These are phyloP conservation scores for Protophormia terraenovae DNA, from an alignment of 2,888 invertebrate species.

Conservation along the genomic window DNA sequence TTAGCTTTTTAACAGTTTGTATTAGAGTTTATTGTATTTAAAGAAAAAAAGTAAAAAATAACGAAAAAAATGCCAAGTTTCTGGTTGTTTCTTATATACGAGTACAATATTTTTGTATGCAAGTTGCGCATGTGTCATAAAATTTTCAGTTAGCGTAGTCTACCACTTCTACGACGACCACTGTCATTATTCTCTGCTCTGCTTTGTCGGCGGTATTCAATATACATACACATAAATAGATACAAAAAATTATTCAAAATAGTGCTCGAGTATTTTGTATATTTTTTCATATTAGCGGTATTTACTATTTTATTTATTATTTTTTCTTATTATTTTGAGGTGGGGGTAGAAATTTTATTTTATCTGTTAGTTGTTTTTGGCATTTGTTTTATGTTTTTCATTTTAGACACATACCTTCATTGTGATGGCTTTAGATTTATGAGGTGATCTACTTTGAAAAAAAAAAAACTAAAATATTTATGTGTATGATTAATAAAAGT, in stretches of 20 bases:
- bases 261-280: neutral
- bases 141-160: constrained; percentile 42
- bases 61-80: constrained; percentile 50
- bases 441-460: constrained; percentile 42
- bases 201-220: constrained; percentile 39
- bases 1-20: neutral
- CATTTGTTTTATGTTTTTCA: constrained; percentile 39
- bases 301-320: constrained; percentile 7
- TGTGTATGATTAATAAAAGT: neutral
- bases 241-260: constrained; percentile 10
- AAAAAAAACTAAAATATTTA: neutral
- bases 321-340: constrained; percentile 34
- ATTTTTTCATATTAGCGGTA: constrained; percentile 40
- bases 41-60: neutral
- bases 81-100: constrained; percentile 52
- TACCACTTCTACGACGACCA: neutral
- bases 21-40: constrained; percentile 39
- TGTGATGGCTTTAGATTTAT: constrained; percentile 32
- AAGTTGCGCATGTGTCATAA: constrained; percentile 70
- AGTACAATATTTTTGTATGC: constrained; percentile 64
- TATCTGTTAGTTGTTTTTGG: constrained; percentile 19
- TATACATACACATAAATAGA: neutral
- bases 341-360: constrained; percentile 52
- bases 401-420: constrained; percentile 24
- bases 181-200: constrained; percentile 51